phyloP scores from a whole-genome alignment of 2,888 invertebrate species.

The Matsumyia berberina region DNA sequence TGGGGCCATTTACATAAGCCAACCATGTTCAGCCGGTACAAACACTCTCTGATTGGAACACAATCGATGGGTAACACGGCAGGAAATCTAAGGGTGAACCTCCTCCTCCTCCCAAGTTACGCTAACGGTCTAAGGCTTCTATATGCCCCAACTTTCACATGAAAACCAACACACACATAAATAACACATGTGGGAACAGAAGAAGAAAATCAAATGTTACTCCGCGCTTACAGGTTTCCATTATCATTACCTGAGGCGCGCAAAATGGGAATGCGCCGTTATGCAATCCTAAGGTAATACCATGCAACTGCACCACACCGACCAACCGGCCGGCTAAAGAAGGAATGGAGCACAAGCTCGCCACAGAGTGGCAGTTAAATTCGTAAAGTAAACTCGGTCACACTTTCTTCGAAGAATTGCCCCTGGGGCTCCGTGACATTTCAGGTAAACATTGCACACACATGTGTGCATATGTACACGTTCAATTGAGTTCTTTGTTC shows the following conservation, averaged over 20 bases:
- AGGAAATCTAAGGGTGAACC: conserved; percentile 61
- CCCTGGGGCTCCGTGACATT: conserved; percentile 57
- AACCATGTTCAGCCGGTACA: conserved; percentile 33
- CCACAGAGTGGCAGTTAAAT: conserved; percentile 39
- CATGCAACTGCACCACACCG: conserved; percentile 33
- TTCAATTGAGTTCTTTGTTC: conserved; percentile 66
- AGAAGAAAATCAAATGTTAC: conserved; percentile 41
- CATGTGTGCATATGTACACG: conserved; percentile 6
- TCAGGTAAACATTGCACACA: conserved; percentile 67
- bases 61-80: conserved; percentile 70
- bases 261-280: conserved; percentile 74
- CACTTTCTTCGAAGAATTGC: conserved; percentile 74
- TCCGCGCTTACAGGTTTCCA: conserved; percentile 60
- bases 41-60: conserved; percentile 48
- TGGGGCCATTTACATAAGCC: conserved; percentile 72
- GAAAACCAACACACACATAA: conserved; percentile 19
- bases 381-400: conserved; percentile 75
- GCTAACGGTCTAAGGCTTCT: conserved; percentile 71
- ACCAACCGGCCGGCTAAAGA: conserved; percentile 30
- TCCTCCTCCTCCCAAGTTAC: conserved; percentile 51
- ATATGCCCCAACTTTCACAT: conserved; percentile 56
- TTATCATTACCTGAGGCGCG: conserved; percentile 59
- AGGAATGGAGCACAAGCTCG: not conserved
- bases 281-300: conserved; percentile 68
- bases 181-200: conserved; percentile 59